A percentile compares a stretch with the other conserved stretches of the same genome.
These are phyloP conservation scores for Accipiter virgatus DNA, from an alignment of 2,113 vertebrate genomes.

Conservation along the genomic window DNA sequence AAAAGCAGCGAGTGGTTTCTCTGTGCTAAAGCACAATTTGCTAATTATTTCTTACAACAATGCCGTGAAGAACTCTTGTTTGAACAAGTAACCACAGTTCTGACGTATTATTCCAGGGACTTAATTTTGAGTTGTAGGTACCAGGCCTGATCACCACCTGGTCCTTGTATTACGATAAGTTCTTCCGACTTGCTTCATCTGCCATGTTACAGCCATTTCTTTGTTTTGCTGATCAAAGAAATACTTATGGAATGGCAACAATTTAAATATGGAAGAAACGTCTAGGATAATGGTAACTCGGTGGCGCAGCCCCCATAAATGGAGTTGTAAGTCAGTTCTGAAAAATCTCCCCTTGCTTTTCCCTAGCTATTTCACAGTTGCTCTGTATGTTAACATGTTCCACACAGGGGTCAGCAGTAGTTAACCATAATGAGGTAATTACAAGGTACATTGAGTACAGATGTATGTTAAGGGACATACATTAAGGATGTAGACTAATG, in stretches of 20 bases:
- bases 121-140: not conserved
- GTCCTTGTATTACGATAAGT: not conserved
- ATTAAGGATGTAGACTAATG: conserved; percentile 36
- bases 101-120: not conserved
- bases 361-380: conserved; percentile 35
- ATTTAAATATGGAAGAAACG: not conserved
- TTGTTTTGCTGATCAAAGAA: conserved; percentile 8
- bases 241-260: not conserved
- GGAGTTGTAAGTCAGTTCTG: not conserved
- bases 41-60: not conserved
- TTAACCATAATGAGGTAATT: conserved; percentile 66
- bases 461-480: conserved; percentile 57
- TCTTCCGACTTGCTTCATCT: not conserved
- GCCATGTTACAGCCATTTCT: not conserved
- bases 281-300: not conserved
- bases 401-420: conserved; percentile 49
- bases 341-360: conserved; percentile 19
- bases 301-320: not conserved
- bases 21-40: not conserved
- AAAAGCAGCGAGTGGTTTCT: not conserved
- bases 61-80: not conserved
- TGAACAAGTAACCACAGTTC: not conserved
- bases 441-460: conserved; percentile 65
- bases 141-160: not conserved
- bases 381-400: conserved; percentile 28